Evolutionary conservation across 2,797 vertebrate genomes (phyloP), one percentile per base, ranked within the genome.

Genomic region (Sciaenops ocellatus): DNA sequence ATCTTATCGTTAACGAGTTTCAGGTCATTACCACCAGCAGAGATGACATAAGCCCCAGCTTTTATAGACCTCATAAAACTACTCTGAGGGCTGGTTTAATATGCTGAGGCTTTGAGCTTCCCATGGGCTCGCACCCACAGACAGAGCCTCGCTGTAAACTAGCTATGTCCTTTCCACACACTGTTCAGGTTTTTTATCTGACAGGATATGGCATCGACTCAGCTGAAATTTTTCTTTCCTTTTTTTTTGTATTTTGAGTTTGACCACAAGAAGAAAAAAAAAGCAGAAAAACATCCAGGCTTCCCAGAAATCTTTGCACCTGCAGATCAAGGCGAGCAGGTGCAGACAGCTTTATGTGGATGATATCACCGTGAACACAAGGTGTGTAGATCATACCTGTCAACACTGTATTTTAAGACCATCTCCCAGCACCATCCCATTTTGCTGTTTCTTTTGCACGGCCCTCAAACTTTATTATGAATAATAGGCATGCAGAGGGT

Each of bases 21-120:
- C 56, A 70, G 85, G 88, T 88, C 87, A 87, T 93, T 89, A 91
- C 92, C 90, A 87, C 87, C 85, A 61, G 84, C 83, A 86, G 89
- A 90, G 88, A 89, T 89, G 79, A 91, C 85, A 91, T 84, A 83
- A 86, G 82, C 69, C 38, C 38, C 3, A 42, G 78, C 63, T 83
- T 92, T 93, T 89, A 93, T 69, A 77, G 85, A 64, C 41, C 89
- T 89, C 84, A 68, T 93, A 93, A 94, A 88, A 82, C 24, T n/a
- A 54, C 74, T 78, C 72, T 73, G 85, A 91, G 84, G 83, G 65
- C 64, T 61, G 73, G 17, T 48, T 83, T 89, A 66, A 89, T 90
- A 89, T 79, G 86, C 73, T 73, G 80, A 83, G 78, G 84, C 73
- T 91, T 63, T 71, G 74, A 80, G 78, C 71, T 82, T 85, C 77